phyloP scores from a whole-genome alignment of 2,113 vertebrate genomes.

The Oceanites oceanicus region DNA sequence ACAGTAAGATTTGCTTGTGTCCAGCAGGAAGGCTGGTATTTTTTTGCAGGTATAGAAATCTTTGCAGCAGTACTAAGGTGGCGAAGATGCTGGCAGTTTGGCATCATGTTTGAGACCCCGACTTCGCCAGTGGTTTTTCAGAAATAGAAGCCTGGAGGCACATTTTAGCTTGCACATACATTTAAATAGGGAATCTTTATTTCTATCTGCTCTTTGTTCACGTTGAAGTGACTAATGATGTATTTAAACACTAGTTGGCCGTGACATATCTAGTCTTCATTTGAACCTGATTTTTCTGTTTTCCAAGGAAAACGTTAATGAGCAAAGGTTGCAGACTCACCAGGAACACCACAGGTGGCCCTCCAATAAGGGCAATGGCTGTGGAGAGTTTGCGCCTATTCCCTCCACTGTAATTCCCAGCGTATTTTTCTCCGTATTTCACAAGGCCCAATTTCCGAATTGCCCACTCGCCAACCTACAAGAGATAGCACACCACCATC shows the following conservation, averaged over 20 bases:
- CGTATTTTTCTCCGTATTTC: conserved; percentile 90
- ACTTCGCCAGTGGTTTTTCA: not conserved
- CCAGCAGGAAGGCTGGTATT: not conserved
- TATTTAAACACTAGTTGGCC: not conserved
- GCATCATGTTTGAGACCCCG: not conserved
- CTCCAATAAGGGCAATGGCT: conserved; percentile 93
- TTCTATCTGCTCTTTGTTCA: not conserved
- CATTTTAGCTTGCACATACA: not conserved
- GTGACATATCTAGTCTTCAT: not conserved
- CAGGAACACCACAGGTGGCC: conserved; percentile 94
- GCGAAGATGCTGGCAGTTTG: not conserved
- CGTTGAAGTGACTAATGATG: not conserved
- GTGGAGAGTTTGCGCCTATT: conserved; percentile 98
- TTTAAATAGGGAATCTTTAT: not conserved
- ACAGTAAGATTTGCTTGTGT: not conserved
- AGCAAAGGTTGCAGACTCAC: conserved; percentile 74
- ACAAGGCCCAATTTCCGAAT: conserved; percentile 91
- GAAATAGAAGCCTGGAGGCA: not conserved
- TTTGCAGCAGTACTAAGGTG: not conserved
- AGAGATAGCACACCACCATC: not conserved
- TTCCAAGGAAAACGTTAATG: not conserved
- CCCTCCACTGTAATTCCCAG: conserved; percentile 94
- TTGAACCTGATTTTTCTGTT: not conserved
- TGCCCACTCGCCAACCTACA: conserved; percentile 94
- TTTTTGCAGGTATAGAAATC: not conserved